Evolutionary conservation across 1,140 invertebrate species (phyloP).

Genomic region (Teleopsis dalmanni): DNA sequence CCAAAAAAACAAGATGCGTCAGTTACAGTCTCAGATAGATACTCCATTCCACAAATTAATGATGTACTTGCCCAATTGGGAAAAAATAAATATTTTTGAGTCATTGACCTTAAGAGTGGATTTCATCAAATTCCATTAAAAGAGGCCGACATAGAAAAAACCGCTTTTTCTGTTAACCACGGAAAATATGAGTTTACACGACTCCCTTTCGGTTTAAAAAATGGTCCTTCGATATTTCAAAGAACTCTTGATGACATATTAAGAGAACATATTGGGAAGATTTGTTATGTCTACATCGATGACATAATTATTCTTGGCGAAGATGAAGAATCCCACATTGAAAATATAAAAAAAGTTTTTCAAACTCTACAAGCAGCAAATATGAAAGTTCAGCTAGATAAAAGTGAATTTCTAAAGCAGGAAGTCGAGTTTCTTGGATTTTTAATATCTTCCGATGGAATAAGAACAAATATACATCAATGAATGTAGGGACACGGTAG

Average conservation of each 20-base stretch:
- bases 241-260: conserved; percentile 25
- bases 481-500: no score
- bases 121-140: not conserved
- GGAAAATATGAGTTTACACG: not conserved
- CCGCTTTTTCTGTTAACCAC: not conserved
- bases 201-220: not conserved
- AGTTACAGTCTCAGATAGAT: not conserved
- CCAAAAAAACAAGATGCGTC: conserved; percentile 12
- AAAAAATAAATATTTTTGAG: not conserved
- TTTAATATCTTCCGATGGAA: no score
- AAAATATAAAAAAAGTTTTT: conserved; percentile 4
- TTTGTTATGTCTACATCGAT: conserved; percentile 21
- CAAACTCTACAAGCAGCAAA: conserved; percentile 3
- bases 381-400: conserved; percentile 1
- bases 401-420: not conserved
- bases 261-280: conserved; percentile 12
- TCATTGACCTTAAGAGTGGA: not conserved
- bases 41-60: not conserved
- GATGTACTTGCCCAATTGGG: not conserved
- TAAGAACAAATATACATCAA: no score
- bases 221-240: conserved; percentile 17
- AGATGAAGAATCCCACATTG: not conserved
- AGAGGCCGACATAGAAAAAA: not conserved
- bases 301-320: conserved; percentile 15
- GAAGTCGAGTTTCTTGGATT: no score